Evolutionary conservation across 2,888 invertebrate species (phyloP), one percentile per base, ranked within the genome.

Genomic region (Dryobotodes eremita): DNA sequence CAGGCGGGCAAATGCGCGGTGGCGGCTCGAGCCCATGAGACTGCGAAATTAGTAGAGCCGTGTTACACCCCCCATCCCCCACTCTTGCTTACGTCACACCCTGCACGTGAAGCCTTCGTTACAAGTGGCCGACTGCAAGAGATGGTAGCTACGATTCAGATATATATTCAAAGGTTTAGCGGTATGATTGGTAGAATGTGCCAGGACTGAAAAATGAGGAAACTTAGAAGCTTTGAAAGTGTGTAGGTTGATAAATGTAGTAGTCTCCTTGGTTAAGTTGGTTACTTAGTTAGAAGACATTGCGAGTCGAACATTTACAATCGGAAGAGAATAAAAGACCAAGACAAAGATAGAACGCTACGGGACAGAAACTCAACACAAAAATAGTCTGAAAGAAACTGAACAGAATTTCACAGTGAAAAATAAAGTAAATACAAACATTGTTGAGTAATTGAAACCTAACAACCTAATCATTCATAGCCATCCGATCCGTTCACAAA

Each of bases 31-130:
- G 91, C 93, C 92, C 92, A 92, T 91, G 94, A 93, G 94, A 94
- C 93, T 92, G 90, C 89, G 91, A 95, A 95, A 95, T 95, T 95
- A 95, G 95, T 93, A 91, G 90, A 93, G 91, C 91, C 89, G 86
- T 93, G 94, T 93, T 91, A 92, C 91, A 89, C 86, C 82, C 88
- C 87, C 87, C 80, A 82, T 26, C 64, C 69, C 77, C 77, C 11
- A 26, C 46, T 71, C 42, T 46, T 64, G 86, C 83, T 90, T 88
- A 90, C 85, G 85, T 89, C 89, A 90, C 91, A 86, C 89, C 90
- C 89, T 86, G 83, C 85, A 90, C 88, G 89, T 90, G 86, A 90
- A 89, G 79, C 78, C 83, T 77, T 83, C 78, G 86, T 86, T 87
- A 86, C 86, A 85, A 88, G 89, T 89, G 88, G 87, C 86, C 79